Evolutionary conservation across 2,888 invertebrate genomes (phyloP), one percentile per base, ranked within the genome.

Genomic region (Lycia hirtaria): DNA sequence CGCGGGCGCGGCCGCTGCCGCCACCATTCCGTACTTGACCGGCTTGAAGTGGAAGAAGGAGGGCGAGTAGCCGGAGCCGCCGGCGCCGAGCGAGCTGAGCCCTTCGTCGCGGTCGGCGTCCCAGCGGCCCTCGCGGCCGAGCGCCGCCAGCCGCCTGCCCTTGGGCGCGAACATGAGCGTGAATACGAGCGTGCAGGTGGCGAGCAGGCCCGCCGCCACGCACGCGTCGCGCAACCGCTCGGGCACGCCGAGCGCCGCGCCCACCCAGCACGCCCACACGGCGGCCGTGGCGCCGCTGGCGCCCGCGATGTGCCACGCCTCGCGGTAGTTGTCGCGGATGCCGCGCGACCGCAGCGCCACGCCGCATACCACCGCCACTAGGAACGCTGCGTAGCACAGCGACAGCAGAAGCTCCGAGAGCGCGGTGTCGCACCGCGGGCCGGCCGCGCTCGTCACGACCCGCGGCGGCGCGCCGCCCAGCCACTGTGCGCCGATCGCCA

Each of bases 41-140:
- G 97, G 97, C 85, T 97, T 97, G 88, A 97, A 97, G 92, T 97
- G 97, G 85, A 97, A 97, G 90, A 98, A 98, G 10, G 97, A 97
- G 4, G 97, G 97, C 55, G 97, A 97, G 85, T 97, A 97, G 57
- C 97, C 96, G 43, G 96, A 96, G 51, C 95, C 96, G 57, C 94
- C 93, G 60, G 95, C 93, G 78, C 95, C 95, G 69, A 97, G 86
- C 48, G 97, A 96, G 84, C 96, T 97, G 68, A 96, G 95, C 54
- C 96, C 94, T 71, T 97, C 97, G 70, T 97, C 97, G 60, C 96
- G 93, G 83, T 96, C 97, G 75, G 96, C 96, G 65, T 95, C 94
- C 85, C 95, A 96, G 64, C 96, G 94, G 10, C 96, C 97, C 77
- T 98, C 97, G 73, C 97, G 96, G 41, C 98, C 98, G 93, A 98